Percentiles rank a stretch among this genome's conserved stretches.
Evolutionary conservation across 2,113 vertebrate genomes (phyloP).

Genomic region (Calidris pygmaea): DNA sequence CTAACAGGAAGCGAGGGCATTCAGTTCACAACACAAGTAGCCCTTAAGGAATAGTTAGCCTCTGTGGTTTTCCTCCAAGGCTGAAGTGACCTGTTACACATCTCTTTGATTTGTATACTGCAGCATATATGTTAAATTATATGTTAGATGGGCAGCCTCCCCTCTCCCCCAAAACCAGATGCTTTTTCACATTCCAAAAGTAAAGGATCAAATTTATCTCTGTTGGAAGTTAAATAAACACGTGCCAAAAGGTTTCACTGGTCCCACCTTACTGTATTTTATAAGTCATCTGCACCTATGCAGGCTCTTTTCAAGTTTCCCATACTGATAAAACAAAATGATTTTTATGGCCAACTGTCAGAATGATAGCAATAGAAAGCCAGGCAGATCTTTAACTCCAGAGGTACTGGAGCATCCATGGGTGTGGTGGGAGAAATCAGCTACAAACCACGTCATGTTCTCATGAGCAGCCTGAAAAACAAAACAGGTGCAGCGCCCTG

Average conservation of each 20-base stretch:
- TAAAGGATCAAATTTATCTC: neutral
- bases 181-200: neutral
- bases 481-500: neutral
- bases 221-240: neutral
- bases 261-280: neutral
- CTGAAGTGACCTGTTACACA: neutral
- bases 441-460: neutral
- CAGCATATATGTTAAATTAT: neutral
- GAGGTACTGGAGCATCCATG: neutral
- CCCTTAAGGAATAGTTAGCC: neutral
- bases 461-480: neutral
- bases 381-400: neutral
- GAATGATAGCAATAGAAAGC: neutral
- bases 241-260: neutral
- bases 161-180: neutral
- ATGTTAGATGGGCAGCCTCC: neutral
- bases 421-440: neutral
- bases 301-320: neutral
- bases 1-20: conserved; percentile 2
- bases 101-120: neutral
- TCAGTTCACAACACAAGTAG: neutral
- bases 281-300: neutral
- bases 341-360: neutral
- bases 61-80: neutral
- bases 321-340: neutral